Evolutionary conservation across 2,113 vertebrate species (phyloP).

Genomic region (Mixornis gularis): DNA sequence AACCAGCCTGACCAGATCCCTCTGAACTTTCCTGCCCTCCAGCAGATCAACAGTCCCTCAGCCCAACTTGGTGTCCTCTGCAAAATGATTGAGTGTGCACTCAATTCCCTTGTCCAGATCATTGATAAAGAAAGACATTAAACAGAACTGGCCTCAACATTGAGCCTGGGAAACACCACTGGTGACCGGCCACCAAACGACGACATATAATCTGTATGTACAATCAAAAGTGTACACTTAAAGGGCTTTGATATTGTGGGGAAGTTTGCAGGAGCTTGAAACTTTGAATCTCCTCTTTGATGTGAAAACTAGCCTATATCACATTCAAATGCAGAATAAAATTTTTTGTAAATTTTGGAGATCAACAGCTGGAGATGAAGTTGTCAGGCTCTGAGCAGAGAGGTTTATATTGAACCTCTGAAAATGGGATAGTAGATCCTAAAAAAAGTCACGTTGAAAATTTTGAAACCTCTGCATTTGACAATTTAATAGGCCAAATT

Average conservation of each 20-base stretch:
- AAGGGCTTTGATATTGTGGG: neutral
- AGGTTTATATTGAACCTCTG: neutral
- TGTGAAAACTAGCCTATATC: neutral
- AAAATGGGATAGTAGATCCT: neutral
- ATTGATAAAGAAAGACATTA: neutral
- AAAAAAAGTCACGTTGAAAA: neutral
- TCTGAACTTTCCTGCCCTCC: neutral
- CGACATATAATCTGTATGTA: neutral
- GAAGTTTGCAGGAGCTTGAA: neutral
- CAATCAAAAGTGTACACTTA: neutral
- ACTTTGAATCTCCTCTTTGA: neutral
- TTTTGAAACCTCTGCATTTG: neutral
- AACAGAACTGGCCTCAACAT: fast-evolving
- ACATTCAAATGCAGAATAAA: neutral
- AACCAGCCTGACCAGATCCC: neutral
- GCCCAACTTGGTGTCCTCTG: neutral
- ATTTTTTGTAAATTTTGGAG: neutral
- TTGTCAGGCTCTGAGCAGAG: neutral
- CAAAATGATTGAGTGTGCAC: too few relatives aligned
- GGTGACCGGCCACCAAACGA: fast-evolving
- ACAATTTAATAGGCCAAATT: neutral
- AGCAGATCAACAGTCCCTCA: neutral
- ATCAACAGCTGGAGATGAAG: neutral
- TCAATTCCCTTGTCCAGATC: fast-evolving
- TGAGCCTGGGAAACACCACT: neutral